These are phyloP conservation scores for Phasia obesa DNA, from an alignment of 2,888 invertebrate species.

Conservation along the genomic window DNA sequence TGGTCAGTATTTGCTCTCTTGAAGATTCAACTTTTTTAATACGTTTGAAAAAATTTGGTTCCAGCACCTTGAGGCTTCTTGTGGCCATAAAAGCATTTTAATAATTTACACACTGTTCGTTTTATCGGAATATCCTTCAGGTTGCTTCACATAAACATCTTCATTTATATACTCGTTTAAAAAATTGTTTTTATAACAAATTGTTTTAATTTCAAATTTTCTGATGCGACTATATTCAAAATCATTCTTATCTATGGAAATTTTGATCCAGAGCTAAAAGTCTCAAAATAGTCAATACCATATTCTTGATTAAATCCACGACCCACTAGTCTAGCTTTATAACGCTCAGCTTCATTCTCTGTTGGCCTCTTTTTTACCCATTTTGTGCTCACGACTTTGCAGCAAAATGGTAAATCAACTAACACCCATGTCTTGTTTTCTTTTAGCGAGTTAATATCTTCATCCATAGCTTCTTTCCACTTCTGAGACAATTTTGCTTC, in stretches of 20 bases:
- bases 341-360: slow-evolving; percentile 33
- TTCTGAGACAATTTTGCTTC: slow-evolving; percentile 43
- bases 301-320: slow-evolving; percentile 42
- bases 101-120: slow-evolving; percentile 67
- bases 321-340: slow-evolving; percentile 62
- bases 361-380: slow-evolving; percentile 32
- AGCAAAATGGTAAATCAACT: slow-evolving; percentile 31
- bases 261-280: slow-evolving; percentile 54
- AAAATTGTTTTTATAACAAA: slow-evolving; percentile 68
- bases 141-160: slow-evolving; percentile 66
- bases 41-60: slow-evolving; percentile 72
- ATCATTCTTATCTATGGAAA: slow-evolving; percentile 55
- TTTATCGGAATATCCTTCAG: slow-evolving; percentile 67
- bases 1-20: slow-evolving; percentile 72
- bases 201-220: slow-evolving; percentile 54
- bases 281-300: slow-evolving; percentile 69
- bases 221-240: slow-evolving; percentile 28
- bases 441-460: slow-evolving; percentile 52
- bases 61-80: slow-evolving; percentile 73
- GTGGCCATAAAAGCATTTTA: slow-evolving; percentile 72
- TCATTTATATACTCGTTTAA: slow-evolving; percentile 62
- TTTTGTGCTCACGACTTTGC: slow-evolving; percentile 32
- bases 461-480: slow-evolving; percentile 66
- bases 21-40: slow-evolving; percentile 70
- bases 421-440: slow-evolving; percentile 46